Evolutionary conservation across 2,888 invertebrate genomes (phyloP).

Genomic region (Erynnis tages): DNA sequence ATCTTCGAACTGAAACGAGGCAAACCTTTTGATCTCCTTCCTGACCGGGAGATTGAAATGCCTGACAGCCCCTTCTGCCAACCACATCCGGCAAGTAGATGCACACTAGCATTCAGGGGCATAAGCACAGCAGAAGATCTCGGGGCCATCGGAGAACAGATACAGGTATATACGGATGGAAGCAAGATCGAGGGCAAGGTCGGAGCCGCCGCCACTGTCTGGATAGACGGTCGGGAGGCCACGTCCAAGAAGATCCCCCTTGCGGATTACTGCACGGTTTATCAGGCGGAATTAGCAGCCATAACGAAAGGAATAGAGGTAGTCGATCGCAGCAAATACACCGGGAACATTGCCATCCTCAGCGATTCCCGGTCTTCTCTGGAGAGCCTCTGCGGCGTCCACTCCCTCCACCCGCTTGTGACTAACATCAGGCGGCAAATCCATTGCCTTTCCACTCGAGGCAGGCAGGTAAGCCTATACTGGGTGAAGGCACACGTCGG

Average conservation of each 20-base stretch:
- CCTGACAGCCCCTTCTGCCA: background rate
- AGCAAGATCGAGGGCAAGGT: background rate
- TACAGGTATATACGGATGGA: background rate
- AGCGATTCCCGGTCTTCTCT: too few relatives aligned
- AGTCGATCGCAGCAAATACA: too few relatives aligned
- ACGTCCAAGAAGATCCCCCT: background rate
- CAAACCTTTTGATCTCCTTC: background rate
- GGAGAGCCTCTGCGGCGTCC: too few relatives aligned
- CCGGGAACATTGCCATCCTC: too few relatives aligned
- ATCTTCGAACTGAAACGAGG: background rate
- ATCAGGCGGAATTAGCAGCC: too few relatives aligned
- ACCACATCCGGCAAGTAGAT: background rate
- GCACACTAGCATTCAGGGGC: background rate
- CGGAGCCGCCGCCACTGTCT: background rate
- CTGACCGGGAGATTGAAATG: background rate
- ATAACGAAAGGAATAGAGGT: too few relatives aligned
- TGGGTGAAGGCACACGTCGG: too few relatives aligned
- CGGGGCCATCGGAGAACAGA: background rate
- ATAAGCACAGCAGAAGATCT: background rate
- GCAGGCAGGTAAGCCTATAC: too few relatives aligned
- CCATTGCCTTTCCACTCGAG: too few relatives aligned
- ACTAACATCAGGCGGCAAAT: too few relatives aligned
- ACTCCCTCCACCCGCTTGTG: too few relatives aligned
- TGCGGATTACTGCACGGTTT: too few relatives aligned
- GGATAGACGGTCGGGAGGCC: background rate